These are phyloP conservation scores for Sepioteuthis lessoniana DNA, from an alignment of 2,888 invertebrate genomes.

Conservation along the genomic window DNA sequence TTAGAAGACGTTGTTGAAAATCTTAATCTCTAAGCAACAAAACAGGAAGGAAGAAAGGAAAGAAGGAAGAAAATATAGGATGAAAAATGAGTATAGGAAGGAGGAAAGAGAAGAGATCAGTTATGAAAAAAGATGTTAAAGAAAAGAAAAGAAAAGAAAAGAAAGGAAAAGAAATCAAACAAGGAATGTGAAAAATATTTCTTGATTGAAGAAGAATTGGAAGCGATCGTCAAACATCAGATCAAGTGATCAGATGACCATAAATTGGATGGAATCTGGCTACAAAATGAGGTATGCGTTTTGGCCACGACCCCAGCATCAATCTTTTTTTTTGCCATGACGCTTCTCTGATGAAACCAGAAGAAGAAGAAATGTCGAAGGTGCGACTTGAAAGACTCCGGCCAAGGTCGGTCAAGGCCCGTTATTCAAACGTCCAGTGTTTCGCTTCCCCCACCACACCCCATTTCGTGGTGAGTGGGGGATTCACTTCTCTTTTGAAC, in stretches of 20 bases:
- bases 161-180: too few relatives aligned
- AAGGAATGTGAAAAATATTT: too few relatives aligned
- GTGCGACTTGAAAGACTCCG: background rate
- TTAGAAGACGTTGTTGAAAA: too few relatives aligned
- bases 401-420: slow-evolving; percentile 2
- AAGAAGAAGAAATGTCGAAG: background rate
- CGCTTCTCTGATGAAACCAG: background rate
- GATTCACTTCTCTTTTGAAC: background rate
- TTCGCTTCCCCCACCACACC: background rate
- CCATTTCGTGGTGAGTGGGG: too few relatives aligned
- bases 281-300: background rate
- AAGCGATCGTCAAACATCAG: background rate
- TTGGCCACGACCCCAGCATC: background rate
- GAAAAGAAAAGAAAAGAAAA: too few relatives aligned
- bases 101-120: too few relatives aligned
- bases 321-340: background rate
- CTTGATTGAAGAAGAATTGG: background rate
- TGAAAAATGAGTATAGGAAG: too few relatives aligned
- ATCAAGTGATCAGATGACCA: background rate
- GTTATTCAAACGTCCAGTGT: background rate
- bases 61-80: accelerated
- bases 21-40: too few relatives aligned
- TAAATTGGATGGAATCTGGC: background rate
- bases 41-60: too few relatives aligned
- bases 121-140: too few relatives aligned